Base-by-base conservation (phyloP, 1,140 invertebrate genomes). In the Lepidurus arcticus region DNA sequence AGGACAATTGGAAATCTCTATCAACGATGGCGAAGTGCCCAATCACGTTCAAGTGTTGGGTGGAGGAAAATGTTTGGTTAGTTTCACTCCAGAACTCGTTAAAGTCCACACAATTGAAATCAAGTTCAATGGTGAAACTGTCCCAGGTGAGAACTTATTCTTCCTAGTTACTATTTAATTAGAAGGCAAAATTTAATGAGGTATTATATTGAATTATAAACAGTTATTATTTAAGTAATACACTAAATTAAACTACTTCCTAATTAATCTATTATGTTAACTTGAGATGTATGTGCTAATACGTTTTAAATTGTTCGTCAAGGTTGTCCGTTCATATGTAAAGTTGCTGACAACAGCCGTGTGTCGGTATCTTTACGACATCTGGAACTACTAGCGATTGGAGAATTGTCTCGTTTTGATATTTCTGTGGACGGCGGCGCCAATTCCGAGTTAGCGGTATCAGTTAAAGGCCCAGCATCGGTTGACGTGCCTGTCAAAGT, bases 1-100 rank as follows among this genome's bases (percentile, higher is more conserved):
- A 89, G 96, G 96, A 44, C 95, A 98, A 86, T 88, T 98, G 81
- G 96, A 98, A 89, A 98, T 98, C 83, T 97, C 95, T 78, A 96
- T 98, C 84, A 98, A 98, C 84, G 95, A 98, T 86, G 96, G 96
- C 80, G 95, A 97, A 88, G 94, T 98, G 44, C 96, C 96, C 53
- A 98, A 98, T 88, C 95, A 98, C 86, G 96, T 98, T 24, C 94
- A 95, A 85, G 94, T 96, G 16, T 93, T 98, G 7, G 95, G 95
- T 73, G 95, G 95, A 79, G 96, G 96, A 45, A 89, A 94, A 78
- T 98, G 96, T 84, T 88, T 98, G 42, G 95, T 98, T 10, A 97
- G 94, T 75, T 99, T 99, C 86, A 93, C 95, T 13, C 97, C 98
- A 21, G 95, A 98, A 84, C 89, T 92, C 79, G 88, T 93, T 9